A percentile compares a stretch with the other conserved stretches of the same genome.
Evolutionary conservation across 53 echinoderm and acorn worm species (phyloP).

Genomic region (Patiria pectinifera): DNA sequence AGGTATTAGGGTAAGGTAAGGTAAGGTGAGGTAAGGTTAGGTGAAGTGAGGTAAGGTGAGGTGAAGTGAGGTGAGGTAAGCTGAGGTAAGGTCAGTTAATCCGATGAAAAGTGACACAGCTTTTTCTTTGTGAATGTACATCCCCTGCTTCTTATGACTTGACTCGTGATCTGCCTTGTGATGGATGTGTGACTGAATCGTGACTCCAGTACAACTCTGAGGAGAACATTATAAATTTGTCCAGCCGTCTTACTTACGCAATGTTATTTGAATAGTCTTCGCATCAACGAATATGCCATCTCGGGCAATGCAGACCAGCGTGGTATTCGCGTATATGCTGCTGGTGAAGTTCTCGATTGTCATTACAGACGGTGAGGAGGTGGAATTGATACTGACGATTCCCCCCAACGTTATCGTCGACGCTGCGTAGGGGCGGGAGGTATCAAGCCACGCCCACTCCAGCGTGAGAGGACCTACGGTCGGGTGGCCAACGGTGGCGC

Average conservation of each 20-base stretch:
- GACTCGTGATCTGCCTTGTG: too few relatives aligned
- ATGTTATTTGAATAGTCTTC: not conserved
- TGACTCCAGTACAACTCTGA: too few relatives aligned
- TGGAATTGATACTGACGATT: not conserved
- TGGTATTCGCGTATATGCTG: not conserved
- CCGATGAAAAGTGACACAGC: too few relatives aligned
- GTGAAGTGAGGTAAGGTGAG: too few relatives aligned
- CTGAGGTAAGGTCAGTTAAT: too few relatives aligned
- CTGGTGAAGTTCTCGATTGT: conserved; percentile 23
- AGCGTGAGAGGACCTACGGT: not conserved
- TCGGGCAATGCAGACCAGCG: conserved; percentile 39
- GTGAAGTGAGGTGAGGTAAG: too few relatives aligned
- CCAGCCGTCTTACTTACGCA: not conserved
- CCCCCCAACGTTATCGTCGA: not conserved
- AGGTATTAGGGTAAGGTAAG: too few relatives aligned
- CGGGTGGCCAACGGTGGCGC: conserved; percentile 8
- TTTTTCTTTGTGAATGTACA: too few relatives aligned
- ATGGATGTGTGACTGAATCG: too few relatives aligned
- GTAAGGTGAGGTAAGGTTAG: too few relatives aligned
- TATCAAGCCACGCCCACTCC: conserved; percentile 21
- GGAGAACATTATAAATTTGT: too few relatives aligned
- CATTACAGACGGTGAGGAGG: not conserved
- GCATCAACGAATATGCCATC: conserved; percentile 27
- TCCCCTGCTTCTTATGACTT: too few relatives aligned
- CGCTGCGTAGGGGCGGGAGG: not conserved